Evolutionary conservation across 2,113 vertebrate genomes (phyloP).

Genomic region (Coptodon rendalli): DNA sequence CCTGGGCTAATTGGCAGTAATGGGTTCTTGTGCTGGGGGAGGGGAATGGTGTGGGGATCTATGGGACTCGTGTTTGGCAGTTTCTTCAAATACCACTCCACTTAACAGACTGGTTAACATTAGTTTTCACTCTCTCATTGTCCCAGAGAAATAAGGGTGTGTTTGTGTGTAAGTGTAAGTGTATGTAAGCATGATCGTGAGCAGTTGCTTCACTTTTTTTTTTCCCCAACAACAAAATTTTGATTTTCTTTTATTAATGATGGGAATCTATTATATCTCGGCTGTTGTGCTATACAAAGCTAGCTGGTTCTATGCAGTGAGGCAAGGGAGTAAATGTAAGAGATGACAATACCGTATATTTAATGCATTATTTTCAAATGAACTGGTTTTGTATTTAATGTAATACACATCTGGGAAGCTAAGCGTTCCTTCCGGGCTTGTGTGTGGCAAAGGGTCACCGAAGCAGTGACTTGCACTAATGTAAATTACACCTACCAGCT

Average conservation of each 20-base stretch:
- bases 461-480: slow-evolving; percentile 59
- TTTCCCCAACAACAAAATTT: background rate
- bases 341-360: background rate
- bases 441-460: background rate
- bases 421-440: background rate
- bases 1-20: slow-evolving; percentile 55
- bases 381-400: slow-evolving; percentile 16
- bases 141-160: background rate
- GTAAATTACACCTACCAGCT: slow-evolving; percentile 61
- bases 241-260: background rate
- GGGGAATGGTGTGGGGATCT: background rate
- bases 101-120: slow-evolving; percentile 51
- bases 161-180: background rate
- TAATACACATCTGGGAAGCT: background rate
- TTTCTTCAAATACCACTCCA: slow-evolving; percentile 42
- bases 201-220: background rate
- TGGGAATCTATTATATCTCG: slow-evolving; percentile 8
- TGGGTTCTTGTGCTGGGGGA: slow-evolving; percentile 28
- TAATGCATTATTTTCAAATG: slow-evolving; percentile 5
- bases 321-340: background rate
- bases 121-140: slow-evolving; percentile 1
- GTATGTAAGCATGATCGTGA: background rate
- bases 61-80: slow-evolving; percentile 36
- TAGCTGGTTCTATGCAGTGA: background rate
- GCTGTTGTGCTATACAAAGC: background rate